Base-by-base conservation (phyloP, 2,888 invertebrate species). In the Nephrotoma guestfalica region DNA sequence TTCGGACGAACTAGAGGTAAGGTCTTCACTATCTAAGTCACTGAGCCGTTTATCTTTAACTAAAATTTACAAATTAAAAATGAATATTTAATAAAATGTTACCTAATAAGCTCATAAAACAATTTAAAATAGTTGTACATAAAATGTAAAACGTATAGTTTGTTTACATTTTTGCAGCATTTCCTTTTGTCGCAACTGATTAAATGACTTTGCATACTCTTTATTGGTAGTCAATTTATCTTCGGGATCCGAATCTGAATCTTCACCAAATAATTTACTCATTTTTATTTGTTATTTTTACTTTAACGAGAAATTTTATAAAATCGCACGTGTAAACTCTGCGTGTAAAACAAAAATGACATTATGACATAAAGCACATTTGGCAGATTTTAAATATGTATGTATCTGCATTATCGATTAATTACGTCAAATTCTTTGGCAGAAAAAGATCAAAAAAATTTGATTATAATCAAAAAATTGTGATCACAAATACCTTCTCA, bases 121-220 rank as follows among this genome's bases (percentile, higher is more conserved):
- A 83, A 18, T 40, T n/a, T 51, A 4, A 30, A 9, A 41, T 13
- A 85, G 9, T n/a, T 7, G 7, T n/a, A 86, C 41, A 87, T 87
- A 86, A 45, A 86, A 13, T 11, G 43, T 87, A 86, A 89, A 30
- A 30, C 30, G 30, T 30, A 30, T 30, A 30, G 30, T 30, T 30
- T 30, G 30, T 30, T 92, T 93, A 96, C 96, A 91, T 92, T 95
- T 96, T 89, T 97, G 95, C 30, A 96, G 91, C 90, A 97, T 96
- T 91, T 98, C 98, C 89, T 96, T 96, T 89, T 95, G 94, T 86
- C 98, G 93, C 95, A 97, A 96, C 87, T 92, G 93, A 90, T 97
- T 94, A 90, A 98, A 98, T 88, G 94, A 94, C 88, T 95, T 95
- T 0, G 98, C 98, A 91, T 97, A 98, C 86, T 94, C 94, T 89